These are phyloP conservation scores for Phalacrocorax pelagicus DNA, from an alignment of 2,113 vertebrate genomes.

Conservation along the genomic window DNA sequence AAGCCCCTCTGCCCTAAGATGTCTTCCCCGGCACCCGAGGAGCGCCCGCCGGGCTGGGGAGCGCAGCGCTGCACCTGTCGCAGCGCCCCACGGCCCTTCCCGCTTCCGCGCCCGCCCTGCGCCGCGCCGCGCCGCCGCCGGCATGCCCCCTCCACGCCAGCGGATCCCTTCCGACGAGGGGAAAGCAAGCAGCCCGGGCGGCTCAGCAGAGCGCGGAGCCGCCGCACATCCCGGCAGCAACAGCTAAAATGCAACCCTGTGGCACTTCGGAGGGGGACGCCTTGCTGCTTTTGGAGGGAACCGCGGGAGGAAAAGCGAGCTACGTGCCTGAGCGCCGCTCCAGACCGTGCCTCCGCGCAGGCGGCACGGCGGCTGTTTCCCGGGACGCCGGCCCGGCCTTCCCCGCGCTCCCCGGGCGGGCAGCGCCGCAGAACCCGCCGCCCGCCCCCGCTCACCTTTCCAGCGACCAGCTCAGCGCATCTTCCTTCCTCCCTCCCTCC, in stretches of 20 bases:
- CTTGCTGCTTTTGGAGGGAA: not conserved
- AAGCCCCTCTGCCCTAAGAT: not conserved
- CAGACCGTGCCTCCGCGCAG: not conserved
- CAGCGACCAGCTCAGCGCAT: too few species aligned
- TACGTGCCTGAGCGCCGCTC: accelerated
- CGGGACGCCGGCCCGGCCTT: not conserved
- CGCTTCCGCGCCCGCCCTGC: not conserved
- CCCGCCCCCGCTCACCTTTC: not conserved
- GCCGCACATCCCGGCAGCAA: not conserved
- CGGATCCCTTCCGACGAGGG: not conserved
- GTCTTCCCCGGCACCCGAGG: not conserved
- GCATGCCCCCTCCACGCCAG: not conserved
- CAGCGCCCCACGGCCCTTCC: not conserved
- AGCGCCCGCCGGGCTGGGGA: accelerated
- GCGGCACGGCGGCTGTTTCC: not conserved
- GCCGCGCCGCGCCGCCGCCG: not conserved
- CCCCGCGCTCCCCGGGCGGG: not conserved
- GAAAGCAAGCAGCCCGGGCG: not conserved
- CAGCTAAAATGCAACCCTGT: not conserved
- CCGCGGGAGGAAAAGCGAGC: not conserved
- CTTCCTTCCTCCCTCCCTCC: too few species aligned
- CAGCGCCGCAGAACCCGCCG: not conserved
- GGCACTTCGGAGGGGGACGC: not conserved
- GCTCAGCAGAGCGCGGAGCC: not conserved
- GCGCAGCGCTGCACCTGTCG: not conserved